These are phyloP conservation scores for Muscicapa comitata DNA, from an alignment of 2,797 vertebrate species.

Conservation along the genomic window DNA sequence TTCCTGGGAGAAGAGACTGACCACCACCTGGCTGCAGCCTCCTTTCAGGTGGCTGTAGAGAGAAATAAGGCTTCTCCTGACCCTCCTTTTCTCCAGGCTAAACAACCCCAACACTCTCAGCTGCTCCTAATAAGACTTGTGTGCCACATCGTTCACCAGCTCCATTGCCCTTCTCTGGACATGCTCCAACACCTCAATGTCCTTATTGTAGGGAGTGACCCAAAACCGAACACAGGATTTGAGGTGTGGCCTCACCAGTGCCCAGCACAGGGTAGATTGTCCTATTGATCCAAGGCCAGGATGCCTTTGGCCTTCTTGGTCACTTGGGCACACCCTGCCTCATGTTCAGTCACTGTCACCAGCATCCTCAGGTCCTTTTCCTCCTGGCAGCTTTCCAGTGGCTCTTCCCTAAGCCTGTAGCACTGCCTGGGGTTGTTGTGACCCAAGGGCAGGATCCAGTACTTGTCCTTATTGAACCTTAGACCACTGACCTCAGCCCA, in stretches of 20 bases:
- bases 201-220: background rate
- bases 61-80: too few species aligned
- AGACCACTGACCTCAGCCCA: background rate
- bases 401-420: background rate
- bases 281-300: background rate
- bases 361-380: background rate
- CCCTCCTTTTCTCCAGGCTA: background rate
- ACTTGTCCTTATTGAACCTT: background rate
- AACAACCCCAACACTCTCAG: background rate
- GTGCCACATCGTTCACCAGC: background rate
- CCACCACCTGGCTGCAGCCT: background rate
- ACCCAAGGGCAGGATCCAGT: background rate
- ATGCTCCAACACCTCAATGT: rapidly evolving
- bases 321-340: background rate
- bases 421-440: background rate
- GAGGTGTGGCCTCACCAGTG: background rate
- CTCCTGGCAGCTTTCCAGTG: background rate
- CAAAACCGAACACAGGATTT: too few species aligned
- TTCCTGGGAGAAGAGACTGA: background rate
- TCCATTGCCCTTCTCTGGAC: background rate
- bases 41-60: background rate
- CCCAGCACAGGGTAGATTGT: too few species aligned
- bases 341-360: background rate
- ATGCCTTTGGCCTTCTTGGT: background rate
- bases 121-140: background rate